These are phyloP conservation scores for Brenthis hecate DNA, from an alignment of 2,888 invertebrate genomes.

Conservation along the genomic window DNA sequence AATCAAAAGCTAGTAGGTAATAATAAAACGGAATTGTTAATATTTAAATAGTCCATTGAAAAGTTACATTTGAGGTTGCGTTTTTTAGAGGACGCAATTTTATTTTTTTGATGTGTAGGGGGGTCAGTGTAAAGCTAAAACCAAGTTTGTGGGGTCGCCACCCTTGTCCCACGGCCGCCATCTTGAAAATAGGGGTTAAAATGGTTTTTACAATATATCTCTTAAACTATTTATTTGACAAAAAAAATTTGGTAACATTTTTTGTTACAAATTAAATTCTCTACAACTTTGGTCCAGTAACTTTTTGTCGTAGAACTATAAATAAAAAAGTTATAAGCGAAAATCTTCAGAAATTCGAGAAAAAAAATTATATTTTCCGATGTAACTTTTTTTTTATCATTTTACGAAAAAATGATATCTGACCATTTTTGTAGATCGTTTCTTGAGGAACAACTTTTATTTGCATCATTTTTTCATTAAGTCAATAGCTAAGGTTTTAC, in stretches of 20 bases:
- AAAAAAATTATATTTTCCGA: too few relatives aligned
- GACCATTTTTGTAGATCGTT: constrained; percentile 13
- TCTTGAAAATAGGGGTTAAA: constrained; percentile 17
- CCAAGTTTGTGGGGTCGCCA: constrained; percentile 12
- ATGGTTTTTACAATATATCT: neutral
- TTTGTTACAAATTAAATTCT: constrained; percentile 17
- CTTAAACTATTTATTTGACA: constrained; percentile 11
- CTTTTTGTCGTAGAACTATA: constrained; percentile 17
- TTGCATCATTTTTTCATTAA: neutral
- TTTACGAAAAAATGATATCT: neutral
- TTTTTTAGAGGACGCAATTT: too few relatives aligned
- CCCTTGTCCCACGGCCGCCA: constrained; percentile 7
- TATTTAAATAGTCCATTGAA: neutral
- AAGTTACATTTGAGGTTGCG: neutral
- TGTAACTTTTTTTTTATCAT: too few relatives aligned
- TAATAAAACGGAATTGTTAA: too few relatives aligned
- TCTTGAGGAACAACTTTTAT: constrained; percentile 13
- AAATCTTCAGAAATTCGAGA: constrained; percentile 3
- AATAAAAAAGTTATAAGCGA: constrained; percentile 20
- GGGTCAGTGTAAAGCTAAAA: neutral
- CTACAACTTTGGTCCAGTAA: constrained; percentile 18
- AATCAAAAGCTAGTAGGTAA: too few relatives aligned
- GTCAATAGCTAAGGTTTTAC: constrained; percentile 19
- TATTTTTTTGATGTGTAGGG: too few relatives aligned
- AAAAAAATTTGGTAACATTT: constrained; percentile 12